phyloP scores from a whole-genome alignment of 2,888 invertebrate genomes.

The Linyphia triangularis region DNA sequence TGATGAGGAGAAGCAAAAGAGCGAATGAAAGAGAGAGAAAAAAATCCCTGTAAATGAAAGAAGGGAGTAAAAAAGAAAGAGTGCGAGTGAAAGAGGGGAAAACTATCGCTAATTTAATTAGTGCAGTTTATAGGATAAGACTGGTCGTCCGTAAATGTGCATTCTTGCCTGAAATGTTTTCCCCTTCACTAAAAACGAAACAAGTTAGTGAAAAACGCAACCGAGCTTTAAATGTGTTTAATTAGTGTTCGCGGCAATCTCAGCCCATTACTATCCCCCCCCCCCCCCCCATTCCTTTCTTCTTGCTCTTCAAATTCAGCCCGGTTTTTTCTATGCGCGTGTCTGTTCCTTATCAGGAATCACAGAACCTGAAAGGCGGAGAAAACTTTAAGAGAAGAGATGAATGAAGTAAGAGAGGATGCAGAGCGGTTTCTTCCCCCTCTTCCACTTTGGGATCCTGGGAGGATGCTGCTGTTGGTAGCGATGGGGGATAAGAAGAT shows the following conservation, averaged over 20 bases:
- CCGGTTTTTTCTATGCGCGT: constrained; percentile 29
- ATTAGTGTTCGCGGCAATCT: constrained; percentile 76
- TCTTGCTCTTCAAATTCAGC: constrained; percentile 67
- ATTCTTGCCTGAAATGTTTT: constrained; percentile 76
- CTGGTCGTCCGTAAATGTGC: constrained; percentile 75
- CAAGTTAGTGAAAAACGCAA: constrained; percentile 76
- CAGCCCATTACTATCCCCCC: constrained; percentile 73
- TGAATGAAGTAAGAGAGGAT: constrained; percentile 73
- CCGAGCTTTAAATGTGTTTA: constrained; percentile 76
- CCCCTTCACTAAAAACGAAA: constrained; percentile 76
- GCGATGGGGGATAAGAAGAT: constrained; percentile 43
- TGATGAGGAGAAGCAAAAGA: constrained; percentile 69
- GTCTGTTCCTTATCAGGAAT: constrained; percentile 74
- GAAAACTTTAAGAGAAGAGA: constrained; percentile 75
- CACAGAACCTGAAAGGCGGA: constrained; percentile 75
- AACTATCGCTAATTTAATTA: constrained; percentile 76
- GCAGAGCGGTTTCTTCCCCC: constrained; percentile 11
- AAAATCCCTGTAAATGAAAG: constrained; percentile 47
- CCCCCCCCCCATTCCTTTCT: constrained; percentile 33
- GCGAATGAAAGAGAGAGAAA: constrained; percentile 61
- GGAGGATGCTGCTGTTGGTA: constrained; percentile 38
- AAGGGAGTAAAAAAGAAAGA: constrained; percentile 67
- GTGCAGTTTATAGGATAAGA: constrained; percentile 75
- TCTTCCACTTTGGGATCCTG: constrained; percentile 40
- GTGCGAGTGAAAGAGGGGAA: constrained; percentile 69